Conservation (phyloP, 1,140 invertebrate species). For the Drosophila pallidifrons region DNA sequence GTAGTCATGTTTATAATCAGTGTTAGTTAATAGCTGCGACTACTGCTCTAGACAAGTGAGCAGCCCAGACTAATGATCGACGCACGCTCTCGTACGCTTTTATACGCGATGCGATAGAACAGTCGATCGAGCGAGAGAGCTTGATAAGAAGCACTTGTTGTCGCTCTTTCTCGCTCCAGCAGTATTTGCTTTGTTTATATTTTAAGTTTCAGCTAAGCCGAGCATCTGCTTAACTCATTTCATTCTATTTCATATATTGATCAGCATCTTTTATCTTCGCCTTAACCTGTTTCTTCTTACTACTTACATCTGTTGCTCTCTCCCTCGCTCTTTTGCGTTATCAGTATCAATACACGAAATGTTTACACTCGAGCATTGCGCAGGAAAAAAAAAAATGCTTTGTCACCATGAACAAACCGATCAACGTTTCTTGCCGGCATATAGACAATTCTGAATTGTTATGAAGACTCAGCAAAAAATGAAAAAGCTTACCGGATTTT, state of each 20-base stretch:
- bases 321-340: not conserved
- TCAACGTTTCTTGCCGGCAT: not conserved
- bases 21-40: not conserved
- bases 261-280: too few relatives aligned
- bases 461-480: slow-evolving; percentile 20
- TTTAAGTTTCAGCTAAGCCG: too few relatives aligned
- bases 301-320: not conserved
- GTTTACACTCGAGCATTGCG: not conserved
- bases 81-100: not conserved
- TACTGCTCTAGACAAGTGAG: slow-evolving; percentile 12
- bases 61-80: slow-evolving; percentile 3
- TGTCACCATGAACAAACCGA: slow-evolving; percentile 8
- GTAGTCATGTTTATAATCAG: slow-evolving; percentile 10
- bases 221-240: too few relatives aligned
- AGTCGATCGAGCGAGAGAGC: not conserved
- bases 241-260: too few relatives aligned
- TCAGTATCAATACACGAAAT: not conserved
- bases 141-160: not conserved
- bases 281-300: too few relatives aligned
- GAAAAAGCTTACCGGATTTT: not conserved
- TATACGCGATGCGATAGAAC: slow-evolving; percentile 7
- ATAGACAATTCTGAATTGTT: not conserved
- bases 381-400: not conserved
- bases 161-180: not conserved
- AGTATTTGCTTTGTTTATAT: too few relatives aligned